Evolutionary conservation across 2,113 vertebrate species (phyloP), one percentile per base, ranked within the genome.

Genomic region (Hemichromis elongatus): DNA sequence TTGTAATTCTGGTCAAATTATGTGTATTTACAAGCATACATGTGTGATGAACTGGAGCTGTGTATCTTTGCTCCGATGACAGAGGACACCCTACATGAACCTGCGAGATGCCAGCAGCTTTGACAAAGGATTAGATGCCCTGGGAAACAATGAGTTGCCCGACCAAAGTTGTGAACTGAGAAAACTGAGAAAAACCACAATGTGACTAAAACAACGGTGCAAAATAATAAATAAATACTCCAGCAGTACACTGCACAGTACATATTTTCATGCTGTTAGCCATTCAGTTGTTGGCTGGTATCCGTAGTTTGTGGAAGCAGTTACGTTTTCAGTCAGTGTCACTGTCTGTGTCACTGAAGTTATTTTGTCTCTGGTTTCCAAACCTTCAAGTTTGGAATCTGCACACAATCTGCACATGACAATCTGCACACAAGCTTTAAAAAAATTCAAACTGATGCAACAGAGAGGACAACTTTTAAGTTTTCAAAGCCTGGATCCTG

Each of bases 51-150:
- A 45, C 63, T 42, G 37, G 35, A 26, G 37, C 14, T 26, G 21
- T 13, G 53, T 7, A 42, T 16, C 63, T 68, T 68, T 40, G 63
- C 63, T 24, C n/a, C 0, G 1, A 16, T 6, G 37, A 12, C 61
- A 70, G 21, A 45, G 1, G 9, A 4, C 35, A 37, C 7, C 33
- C 42, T 16, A 6, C 19, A 26, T 10, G n/a, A 16, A 70, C 21
- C 42, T 45, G 63, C 1, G 0, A 68, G 1, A 42, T 1, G n/a
- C 13, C 0, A 8, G 63, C 37, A 42, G 37, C 37, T 70, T 16
- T 26, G 40, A 26, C 8, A 2, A 47, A 70, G 21, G 6, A 70
- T 1, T 24, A 42, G 63, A 68, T 12, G n/a, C 24, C 37, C 63
- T 24, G 63, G 63, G 63, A 47, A 73, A 73, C n/a, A 26, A 47